phyloP scores from a whole-genome alignment of 1,140 invertebrate species.

The Oryctes rhinoceros region DNA sequence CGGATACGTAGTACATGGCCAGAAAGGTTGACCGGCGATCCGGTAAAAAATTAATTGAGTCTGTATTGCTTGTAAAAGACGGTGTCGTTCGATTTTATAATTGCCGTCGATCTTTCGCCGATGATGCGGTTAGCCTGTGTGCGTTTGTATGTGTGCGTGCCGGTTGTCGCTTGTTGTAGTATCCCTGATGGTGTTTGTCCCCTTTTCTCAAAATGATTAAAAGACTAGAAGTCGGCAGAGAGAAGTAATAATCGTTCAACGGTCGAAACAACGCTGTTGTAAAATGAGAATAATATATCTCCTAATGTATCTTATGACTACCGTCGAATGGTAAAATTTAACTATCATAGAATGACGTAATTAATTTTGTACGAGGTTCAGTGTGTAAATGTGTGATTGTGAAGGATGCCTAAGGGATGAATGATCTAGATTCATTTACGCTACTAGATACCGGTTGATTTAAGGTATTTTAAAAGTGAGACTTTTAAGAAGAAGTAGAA shows the following conservation, averaged over 20 bases:
- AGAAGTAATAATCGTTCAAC: neutral
- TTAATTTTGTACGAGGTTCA: no score
- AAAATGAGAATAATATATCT: neutral
- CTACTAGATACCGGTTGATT: no score
- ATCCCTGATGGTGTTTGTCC: neutral
- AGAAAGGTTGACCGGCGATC: conserved; percentile 26
- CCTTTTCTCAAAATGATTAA: neutral
- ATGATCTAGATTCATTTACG: no score
- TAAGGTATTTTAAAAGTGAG: no score
- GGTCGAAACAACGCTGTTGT: neutral
- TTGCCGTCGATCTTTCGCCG: conserved; percentile 32
- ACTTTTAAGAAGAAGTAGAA: no score
- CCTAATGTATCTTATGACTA: no score
- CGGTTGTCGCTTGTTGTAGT: neutral
- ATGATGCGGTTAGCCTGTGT: neutral
- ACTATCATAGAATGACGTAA: no score
- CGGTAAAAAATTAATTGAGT: conserved; percentile 32
- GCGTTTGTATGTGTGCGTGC: neutral
- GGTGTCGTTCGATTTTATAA: conserved; percentile 27
- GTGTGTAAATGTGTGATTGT: no score
- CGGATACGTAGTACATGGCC: neutral
- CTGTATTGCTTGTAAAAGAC: conserved; percentile 30
- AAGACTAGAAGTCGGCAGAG: neutral
- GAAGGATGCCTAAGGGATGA: no score
- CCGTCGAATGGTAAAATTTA: no score